These are phyloP conservation scores for Metaphire vulgaris DNA, from an alignment of 1,140 invertebrate genomes.

Conservation along the genomic window DNA sequence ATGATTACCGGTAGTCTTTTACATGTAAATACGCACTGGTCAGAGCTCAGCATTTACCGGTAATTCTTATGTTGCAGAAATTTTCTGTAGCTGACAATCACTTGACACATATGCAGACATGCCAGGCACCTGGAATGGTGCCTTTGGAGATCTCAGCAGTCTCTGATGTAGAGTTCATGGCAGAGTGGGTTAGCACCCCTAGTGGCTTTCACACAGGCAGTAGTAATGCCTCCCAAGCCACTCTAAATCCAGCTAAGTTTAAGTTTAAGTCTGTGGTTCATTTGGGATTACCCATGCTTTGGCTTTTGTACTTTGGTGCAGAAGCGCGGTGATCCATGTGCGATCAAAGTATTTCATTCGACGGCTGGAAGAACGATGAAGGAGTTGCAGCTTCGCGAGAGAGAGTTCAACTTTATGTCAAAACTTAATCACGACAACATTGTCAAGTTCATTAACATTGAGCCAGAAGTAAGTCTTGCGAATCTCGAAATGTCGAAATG, in stretches of 20 bases:
- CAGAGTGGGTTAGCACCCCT: too few relatives aligned
- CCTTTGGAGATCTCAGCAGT: too few relatives aligned
- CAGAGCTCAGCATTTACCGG: not conserved
- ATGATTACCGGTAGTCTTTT: not conserved
- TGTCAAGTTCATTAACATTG: constrained; percentile 86
- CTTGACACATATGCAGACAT: too few relatives aligned
- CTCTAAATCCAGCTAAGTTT: not conserved
- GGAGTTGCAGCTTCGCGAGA: constrained; percentile 52
- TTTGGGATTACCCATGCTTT: not conserved
- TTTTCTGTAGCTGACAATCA: too few relatives aligned
- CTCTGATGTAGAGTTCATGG: too few relatives aligned
- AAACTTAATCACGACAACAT: constrained; percentile 96
- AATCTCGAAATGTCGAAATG: too few relatives aligned
- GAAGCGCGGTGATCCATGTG: constrained; percentile 70
- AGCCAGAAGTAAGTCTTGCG: constrained; percentile 65
- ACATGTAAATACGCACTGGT: not conserved
- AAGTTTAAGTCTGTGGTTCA: not conserved
- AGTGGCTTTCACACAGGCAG: too few relatives aligned
- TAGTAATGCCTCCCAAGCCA: too few relatives aligned
- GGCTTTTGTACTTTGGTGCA: not conserved
- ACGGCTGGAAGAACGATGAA: constrained; percentile 70
- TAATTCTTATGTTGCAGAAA: not conserved
- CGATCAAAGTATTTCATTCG: constrained; percentile 90
- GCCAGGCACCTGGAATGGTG: too few relatives aligned
- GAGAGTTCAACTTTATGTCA: constrained; percentile 83